Conservation (phyloP, 1,140 invertebrate species). For the Drosophila asahinai region DNA sequence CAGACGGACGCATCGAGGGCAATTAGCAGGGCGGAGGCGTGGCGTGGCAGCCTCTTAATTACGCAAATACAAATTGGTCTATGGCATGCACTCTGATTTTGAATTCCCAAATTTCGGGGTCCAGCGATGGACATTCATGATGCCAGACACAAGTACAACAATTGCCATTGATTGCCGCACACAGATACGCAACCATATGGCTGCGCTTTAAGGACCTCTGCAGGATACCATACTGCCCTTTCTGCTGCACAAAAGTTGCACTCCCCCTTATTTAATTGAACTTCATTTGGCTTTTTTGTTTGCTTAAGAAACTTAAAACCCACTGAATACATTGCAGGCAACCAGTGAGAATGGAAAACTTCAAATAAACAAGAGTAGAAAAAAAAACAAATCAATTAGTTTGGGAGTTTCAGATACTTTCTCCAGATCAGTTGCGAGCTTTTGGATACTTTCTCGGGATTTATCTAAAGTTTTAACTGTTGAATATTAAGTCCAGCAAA, state of each 20-base stretch:
- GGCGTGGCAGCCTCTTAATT: conserved; percentile 64
- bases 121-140: conserved; percentile 45
- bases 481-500: not conserved
- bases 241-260: not conserved
- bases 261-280: conserved; percentile 2
- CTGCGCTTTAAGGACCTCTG: conserved; percentile 13
- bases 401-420: not conserved
- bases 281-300: not conserved
- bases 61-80: conserved; percentile 68
- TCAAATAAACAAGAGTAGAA: conserved; percentile 13
- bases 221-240: no score
- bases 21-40: conserved; percentile 45
- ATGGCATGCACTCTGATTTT: conserved; percentile 65
- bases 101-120: conserved; percentile 40
- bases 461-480: not conserved
- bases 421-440: conserved; percentile 1
- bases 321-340: conserved; percentile 9
- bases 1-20: conserved; percentile 36
- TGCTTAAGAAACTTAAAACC: conserved; percentile 15
- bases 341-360: conserved; percentile 17
- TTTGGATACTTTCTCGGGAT: not conserved
- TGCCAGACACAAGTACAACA: conserved; percentile 58
- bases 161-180: conserved; percentile 65
- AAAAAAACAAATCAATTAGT: conserved; percentile 5
- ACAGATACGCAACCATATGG: conserved; percentile 5